Evolutionary conservation across 1,140 invertebrate genomes (phyloP).

Genomic region (Papilio dardanus): DNA sequence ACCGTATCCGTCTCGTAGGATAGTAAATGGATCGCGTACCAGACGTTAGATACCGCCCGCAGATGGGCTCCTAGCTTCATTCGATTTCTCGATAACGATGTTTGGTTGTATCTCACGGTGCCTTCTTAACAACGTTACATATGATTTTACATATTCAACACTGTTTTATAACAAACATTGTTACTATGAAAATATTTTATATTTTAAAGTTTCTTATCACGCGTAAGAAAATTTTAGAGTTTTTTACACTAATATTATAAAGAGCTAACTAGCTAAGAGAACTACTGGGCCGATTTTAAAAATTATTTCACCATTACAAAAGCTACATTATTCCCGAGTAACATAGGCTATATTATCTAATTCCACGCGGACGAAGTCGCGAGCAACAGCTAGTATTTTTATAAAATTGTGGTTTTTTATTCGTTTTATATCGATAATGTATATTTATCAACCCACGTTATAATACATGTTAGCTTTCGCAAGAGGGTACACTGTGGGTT

Average conservation of each 20-base stretch:
- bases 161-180: not conserved
- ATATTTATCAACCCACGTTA: too few species aligned
- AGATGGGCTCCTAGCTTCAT: conserved; percentile 52
- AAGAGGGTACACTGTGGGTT: too few species aligned
- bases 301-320: too few species aligned
- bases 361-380: too few species aligned
- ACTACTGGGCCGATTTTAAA: too few species aligned
- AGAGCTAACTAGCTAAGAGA: too few species aligned
- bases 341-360: too few species aligned
- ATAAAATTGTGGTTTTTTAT: not conserved
- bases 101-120: conserved; percentile 47
- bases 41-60: conserved; percentile 48
- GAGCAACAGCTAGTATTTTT: too few species aligned
- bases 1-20: conserved; percentile 37
- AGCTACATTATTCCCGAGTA: too few species aligned
- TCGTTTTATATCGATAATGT: not conserved
- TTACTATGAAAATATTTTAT: not conserved
- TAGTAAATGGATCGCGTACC: conserved; percentile 28
- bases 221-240: not conserved
- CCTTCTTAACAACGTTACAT: conserved; percentile 25
- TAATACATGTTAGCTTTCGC: too few species aligned
- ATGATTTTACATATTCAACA: not conserved
- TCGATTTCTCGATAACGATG: conserved; percentile 57
- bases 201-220: not conserved
- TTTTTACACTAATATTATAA: too few species aligned